Percentiles rank a stretch among this genome's conserved stretches.
Evolutionary conservation across 2,113 vertebrate species (phyloP).

Genomic region (Nycticorax nycticorax): DNA sequence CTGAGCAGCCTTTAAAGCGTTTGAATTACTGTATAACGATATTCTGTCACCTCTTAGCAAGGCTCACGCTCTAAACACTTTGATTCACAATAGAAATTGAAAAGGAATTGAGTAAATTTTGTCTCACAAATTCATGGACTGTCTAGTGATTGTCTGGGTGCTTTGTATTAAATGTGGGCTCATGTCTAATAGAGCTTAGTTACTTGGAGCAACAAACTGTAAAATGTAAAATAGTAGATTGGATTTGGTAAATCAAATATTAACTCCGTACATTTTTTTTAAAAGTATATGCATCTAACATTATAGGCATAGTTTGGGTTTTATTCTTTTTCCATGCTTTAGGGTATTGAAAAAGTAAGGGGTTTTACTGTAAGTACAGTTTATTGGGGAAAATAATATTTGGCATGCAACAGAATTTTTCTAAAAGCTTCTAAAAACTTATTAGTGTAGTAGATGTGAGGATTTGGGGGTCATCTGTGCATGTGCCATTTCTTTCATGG

Average conservation of each 20-base stretch:
- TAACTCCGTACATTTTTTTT: not conserved
- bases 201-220: not conserved
- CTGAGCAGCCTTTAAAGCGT: not conserved
- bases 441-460: accelerated
- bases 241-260: not conserved
- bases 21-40: conserved; percentile 24
- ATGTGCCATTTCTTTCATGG: accelerated
- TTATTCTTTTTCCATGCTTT: not conserved
- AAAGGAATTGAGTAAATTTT: conserved; percentile 35
- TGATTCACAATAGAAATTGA: conserved; percentile 35
- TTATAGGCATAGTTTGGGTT: not conserved
- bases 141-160: not conserved
- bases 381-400: not conserved
- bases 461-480: not conserved
- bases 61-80: conserved; percentile 8
- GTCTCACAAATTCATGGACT: not conserved
- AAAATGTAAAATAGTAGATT: not conserved
- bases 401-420: not conserved
- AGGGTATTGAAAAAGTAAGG: not conserved
- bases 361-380: not conserved
- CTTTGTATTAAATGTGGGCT: not conserved
- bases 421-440: not conserved
- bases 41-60: conserved; percentile 33
- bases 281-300: not conserved
- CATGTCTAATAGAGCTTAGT: not conserved